Evolutionary conservation across 2,888 invertebrate genomes (phyloP), one percentile per base, ranked within the genome.

Genomic region (Xestobium rufovillosum): DNA sequence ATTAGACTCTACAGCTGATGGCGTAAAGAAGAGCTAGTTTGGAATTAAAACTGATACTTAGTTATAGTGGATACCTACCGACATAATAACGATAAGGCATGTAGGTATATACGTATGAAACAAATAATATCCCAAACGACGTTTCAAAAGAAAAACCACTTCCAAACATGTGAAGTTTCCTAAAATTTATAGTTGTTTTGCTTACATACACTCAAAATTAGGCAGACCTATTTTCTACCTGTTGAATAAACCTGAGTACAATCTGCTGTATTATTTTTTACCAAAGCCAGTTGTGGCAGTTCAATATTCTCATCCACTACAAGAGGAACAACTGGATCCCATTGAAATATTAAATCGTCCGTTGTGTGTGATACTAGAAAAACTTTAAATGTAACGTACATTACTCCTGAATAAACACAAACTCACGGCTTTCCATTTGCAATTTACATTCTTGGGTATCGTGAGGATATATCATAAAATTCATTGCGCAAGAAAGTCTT

Each of bases 61-160:
- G n/a, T n/a, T n/a, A n/a, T n/a, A n/a, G n/a, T n/a, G n/a, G n/a
- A 3, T 38, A 74, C 82, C 76, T 63, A 83, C 83, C 51, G 91
- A 91, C 88, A 92, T 90, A 38, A 92, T 90, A 44, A 92, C 94
- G 54, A 94, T 92, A 56, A 92, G 75, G 60, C 90, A 91, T 10
- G 91, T 91, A 3, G 92, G 92, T 55, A 92, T 85, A 61, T 92
- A 92, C 0, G 91, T 91, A 67, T 92, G 91, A 68, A 92, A 91
- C 34, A 92, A 71, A 60, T 90, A 91, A 65, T 91, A 92, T 2
- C 91, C 91, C 34, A 92, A 72, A 3, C 91, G 80, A 15, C 92
- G 75, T 61, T 90, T 89, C 52, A 92, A 65, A 34, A 86, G 86
- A 65, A 92, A 92, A 42, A 90, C 79, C 29, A 92, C 91, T 61